Conservation (phyloP, 2,797 vertebrate genomes). For the Helicolenus hilgendorfi region DNA sequence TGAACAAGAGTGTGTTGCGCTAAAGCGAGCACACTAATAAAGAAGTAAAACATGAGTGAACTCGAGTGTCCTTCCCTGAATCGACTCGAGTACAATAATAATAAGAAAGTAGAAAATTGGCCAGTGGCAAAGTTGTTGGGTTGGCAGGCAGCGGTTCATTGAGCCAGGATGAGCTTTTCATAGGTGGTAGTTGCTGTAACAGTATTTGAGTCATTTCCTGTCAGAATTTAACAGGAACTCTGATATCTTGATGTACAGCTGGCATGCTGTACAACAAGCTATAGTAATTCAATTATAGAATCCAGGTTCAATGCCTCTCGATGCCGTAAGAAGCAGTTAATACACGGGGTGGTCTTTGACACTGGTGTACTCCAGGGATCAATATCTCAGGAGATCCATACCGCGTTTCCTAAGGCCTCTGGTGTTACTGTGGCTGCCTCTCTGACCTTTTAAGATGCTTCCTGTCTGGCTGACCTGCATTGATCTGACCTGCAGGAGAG, state of each 20-base stretch:
- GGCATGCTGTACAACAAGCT: neutral
- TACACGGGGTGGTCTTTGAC: neutral
- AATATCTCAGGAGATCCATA: slow-evolving; percentile 45
- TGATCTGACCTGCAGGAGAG: slow-evolving; percentile 50
- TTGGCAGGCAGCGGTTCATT: slow-evolving; percentile 2
- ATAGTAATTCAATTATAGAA: neutral
- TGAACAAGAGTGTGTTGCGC: neutral
- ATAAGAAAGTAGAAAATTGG: neutral
- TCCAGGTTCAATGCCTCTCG: neutral
- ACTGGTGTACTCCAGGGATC: slow-evolving; percentile 11
- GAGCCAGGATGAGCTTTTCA: neutral
- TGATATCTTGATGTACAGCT: neutral
- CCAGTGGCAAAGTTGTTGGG: neutral
- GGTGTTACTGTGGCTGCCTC: neutral
- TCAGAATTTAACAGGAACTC: neutral
- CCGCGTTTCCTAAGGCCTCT: slow-evolving; percentile 20
- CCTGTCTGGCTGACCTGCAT: slow-evolving; percentile 41
- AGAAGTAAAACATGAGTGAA: neutral
- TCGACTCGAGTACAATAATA: neutral
- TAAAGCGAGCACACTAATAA: neutral
- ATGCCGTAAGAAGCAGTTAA: neutral
- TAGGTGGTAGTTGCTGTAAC: neutral
- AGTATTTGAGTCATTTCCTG: neutral
- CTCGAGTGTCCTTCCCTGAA: neutral
- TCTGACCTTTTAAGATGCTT: slow-evolving; percentile 57